These are phyloP conservation scores for Centropus unirufus DNA, from an alignment of 2,113 vertebrate genomes.

Conservation along the genomic window DNA sequence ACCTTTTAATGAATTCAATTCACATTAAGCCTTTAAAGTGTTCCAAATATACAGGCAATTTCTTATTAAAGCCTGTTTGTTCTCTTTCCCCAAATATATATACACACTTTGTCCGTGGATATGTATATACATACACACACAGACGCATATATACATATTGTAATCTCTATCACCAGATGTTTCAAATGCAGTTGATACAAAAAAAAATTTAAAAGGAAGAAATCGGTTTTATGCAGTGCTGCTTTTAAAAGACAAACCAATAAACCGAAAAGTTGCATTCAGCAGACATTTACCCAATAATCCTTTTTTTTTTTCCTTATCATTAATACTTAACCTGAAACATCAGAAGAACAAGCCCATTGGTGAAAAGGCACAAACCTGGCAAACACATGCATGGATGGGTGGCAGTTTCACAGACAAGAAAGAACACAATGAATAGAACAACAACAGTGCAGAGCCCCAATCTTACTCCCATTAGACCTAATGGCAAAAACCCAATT, in stretches of 20 bases:
- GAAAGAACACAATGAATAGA: constrained; percentile 66
- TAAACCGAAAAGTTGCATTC: not conserved
- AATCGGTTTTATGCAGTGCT: not conserved
- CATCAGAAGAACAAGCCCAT: constrained; percentile 65
- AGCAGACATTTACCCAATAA: constrained; percentile 73
- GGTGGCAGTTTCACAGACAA: constrained; percentile 70
- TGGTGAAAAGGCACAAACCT: constrained; percentile 74
- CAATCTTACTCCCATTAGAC: constrained; percentile 59
- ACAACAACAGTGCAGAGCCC: constrained; percentile 65
- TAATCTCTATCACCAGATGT: not conserved
- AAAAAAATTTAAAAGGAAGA: constrained; percentile 7
- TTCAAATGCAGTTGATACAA: not conserved
- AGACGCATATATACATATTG: not conserved
- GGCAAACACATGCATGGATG: constrained; percentile 82
- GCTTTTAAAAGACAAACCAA: not conserved
- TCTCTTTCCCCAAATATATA: not conserved
- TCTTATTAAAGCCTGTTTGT: not conserved
- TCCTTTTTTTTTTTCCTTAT: constrained; percentile 54
- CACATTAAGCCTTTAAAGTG: not conserved
- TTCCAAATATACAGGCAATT: not conserved
- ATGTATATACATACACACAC: not conserved
- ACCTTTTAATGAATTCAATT: not conserved
- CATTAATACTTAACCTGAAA: constrained; percentile 72
- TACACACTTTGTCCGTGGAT: not conserved
- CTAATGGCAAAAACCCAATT: constrained; percentile 50